Evolutionary conservation across 2,113 vertebrate genomes (phyloP).

Genomic region (Corvus hawaiiensis): DNA sequence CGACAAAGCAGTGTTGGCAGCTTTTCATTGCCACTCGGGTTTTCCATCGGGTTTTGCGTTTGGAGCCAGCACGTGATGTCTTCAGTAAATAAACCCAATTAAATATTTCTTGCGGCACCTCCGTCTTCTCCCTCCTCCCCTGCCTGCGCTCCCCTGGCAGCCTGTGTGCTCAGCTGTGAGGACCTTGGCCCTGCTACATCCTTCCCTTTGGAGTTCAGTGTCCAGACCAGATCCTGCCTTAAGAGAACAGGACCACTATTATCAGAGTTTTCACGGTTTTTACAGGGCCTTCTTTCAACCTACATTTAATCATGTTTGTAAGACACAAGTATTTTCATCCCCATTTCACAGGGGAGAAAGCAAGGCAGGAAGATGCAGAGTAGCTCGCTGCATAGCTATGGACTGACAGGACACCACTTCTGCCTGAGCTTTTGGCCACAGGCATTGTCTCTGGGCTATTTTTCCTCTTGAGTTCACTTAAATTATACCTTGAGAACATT

Average conservation of each 20-base stretch:
- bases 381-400: fast-evolving
- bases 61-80: not conserved
- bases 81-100: not conserved
- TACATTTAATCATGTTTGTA: fast-evolving
- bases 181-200: fast-evolving
- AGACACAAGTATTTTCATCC: not conserved
- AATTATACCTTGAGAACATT: not conserved
- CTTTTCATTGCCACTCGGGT: not conserved
- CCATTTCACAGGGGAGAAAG: not conserved
- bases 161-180: not conserved
- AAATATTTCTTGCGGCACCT: not conserved
- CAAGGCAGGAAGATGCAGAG: not conserved
- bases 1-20: not conserved
- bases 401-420: not conserved
- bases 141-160: not conserved
- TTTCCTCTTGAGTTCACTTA: not conserved
- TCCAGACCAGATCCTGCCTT: not conserved
- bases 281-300: not conserved
- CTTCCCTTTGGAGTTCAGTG: no score
- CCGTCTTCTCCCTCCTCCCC: not conserved
- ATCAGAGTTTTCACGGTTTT: not conserved
- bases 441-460: not conserved
- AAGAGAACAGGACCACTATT: fast-evolving
- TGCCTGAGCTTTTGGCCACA: not conserved
- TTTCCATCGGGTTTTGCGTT: not conserved